Percentiles rank a stretch among this genome's conserved stretches.
phyloP scores from a whole-genome alignment of 2,113 vertebrate genomes.

The Gracilinanus agilis region DNA sequence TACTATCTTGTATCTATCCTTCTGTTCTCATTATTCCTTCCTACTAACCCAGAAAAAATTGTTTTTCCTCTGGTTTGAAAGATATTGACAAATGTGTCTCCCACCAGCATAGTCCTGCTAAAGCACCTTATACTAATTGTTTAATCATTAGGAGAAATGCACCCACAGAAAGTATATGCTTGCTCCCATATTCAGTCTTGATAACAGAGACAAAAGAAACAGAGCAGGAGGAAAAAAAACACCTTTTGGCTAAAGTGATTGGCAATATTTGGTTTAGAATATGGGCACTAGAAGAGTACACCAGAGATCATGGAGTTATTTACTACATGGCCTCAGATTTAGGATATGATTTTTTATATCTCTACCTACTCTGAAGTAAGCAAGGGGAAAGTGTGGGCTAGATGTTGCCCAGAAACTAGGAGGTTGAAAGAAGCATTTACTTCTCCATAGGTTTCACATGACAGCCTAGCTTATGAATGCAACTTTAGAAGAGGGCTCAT shows the following conservation, averaged over 20 bases:
- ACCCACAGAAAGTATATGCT: background rate
- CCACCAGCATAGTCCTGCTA: background rate
- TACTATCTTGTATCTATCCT: background rate
- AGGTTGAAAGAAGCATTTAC: background rate
- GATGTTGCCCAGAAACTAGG: background rate
- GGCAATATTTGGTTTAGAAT: background rate
- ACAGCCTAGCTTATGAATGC: no score
- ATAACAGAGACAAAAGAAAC: background rate
- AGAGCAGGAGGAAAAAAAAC: no score
- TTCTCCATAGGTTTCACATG: background rate
- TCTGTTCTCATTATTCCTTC: background rate
- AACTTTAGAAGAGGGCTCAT: no score
- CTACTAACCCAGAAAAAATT: conserved; percentile 1
- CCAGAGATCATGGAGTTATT: background rate
- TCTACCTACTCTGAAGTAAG: background rate
- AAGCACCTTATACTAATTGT: background rate
- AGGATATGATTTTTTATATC: background rate
- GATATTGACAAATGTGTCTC: background rate
- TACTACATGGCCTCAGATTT: background rate
- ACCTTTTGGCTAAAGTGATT: background rate
- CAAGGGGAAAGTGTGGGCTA: background rate
- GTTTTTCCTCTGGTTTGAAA: background rate
- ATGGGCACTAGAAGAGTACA: background rate
- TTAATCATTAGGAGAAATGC: background rate
- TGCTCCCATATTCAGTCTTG: background rate